A percentile compares a stretch with the other conserved stretches of the same genome.
These are phyloP conservation scores for Augochlorella aurata DNA, from an alignment of 2,888 invertebrate genomes.

Conservation along the genomic window DNA sequence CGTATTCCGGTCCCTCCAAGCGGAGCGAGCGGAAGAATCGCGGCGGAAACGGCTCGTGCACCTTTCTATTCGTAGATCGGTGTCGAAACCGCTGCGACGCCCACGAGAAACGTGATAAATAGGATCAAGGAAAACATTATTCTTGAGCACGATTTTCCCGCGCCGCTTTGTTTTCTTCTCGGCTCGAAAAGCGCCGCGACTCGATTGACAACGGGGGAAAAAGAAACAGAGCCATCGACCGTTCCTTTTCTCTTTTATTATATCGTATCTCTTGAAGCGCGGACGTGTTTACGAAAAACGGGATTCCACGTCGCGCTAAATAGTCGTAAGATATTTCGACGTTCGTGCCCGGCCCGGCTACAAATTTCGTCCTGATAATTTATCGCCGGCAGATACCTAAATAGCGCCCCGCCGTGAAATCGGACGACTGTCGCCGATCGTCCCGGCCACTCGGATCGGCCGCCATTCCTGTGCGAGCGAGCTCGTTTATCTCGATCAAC, in stretches of 20 bases:
- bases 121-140: constrained; percentile 64
- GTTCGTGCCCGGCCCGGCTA: constrained; percentile 28
- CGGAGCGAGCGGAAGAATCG: constrained; percentile 14
- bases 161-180: constrained; percentile 44
- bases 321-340: constrained; percentile 58
- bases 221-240: not conserved
- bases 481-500: constrained; percentile 44
- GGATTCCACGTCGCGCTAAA: constrained; percentile 55
- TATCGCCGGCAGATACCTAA: constrained; percentile 48
- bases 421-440: constrained; percentile 39
- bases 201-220: constrained; percentile 42
- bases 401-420: constrained; percentile 52
- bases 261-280: constrained; percentile 38
- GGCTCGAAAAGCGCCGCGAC: not conserved
- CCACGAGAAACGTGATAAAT: constrained; percentile 63
- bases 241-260: constrained; percentile 9
- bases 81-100: constrained; percentile 65
- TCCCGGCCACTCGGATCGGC: constrained; percentile 1
- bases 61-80: constrained; percentile 69
- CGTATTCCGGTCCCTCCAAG: constrained; percentile 15
- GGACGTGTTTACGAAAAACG: constrained; percentile 60
- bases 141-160: constrained; percentile 52
- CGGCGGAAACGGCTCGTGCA: constrained; percentile 37
- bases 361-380: constrained; percentile 45
- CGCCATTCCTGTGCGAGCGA: constrained; percentile 30